A percentile compares a stretch with the other conserved stretches of the same genome.
Evolutionary conservation across 2,888 invertebrate genomes (phyloP).

Genomic region (Megaustenia siamemsis): DNA sequence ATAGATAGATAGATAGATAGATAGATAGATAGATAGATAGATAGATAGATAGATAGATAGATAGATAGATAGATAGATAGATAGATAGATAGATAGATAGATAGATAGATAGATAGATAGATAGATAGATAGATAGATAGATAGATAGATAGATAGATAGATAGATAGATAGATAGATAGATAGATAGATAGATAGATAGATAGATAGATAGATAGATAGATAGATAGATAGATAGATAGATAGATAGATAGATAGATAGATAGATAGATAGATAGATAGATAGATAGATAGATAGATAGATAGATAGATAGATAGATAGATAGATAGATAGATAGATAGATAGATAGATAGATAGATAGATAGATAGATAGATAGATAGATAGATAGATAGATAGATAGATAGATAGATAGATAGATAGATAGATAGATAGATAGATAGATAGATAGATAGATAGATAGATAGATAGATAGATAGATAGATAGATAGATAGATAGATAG

Average conservation of each 20-base stretch:
- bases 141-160: background rate
- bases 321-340: background rate
- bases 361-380: background rate
- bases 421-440: background rate
- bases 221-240: background rate
- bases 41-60: background rate
- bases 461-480: background rate
- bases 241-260: background rate
- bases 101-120: background rate
- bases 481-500: background rate
- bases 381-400: background rate
- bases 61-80: background rate
- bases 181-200: background rate
- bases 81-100: background rate
- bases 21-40: background rate
- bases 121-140: background rate
- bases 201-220: background rate
- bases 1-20: background rate
- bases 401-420: background rate
- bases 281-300: background rate
- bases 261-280: background rate
- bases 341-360: conserved; percentile 2
- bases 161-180: background rate
- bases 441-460: background rate
- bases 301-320: background rate